Evolutionary conservation across 1,140 invertebrate species (phyloP).

Genomic region (Drosophila lowei): DNA sequence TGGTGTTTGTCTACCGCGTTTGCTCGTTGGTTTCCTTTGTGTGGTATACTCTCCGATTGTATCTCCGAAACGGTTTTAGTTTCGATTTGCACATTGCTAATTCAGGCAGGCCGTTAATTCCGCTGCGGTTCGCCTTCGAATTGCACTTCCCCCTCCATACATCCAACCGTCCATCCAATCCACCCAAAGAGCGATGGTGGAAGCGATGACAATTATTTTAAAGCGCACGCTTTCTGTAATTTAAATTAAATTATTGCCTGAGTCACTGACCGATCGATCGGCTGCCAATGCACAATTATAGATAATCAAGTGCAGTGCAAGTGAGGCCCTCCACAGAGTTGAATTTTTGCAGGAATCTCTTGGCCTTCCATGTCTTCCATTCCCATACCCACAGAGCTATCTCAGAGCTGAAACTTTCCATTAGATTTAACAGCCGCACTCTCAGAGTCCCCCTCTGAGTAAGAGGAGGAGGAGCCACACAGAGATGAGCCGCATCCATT

Average conservation of each 20-base stretch:
- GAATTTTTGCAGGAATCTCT: too few species aligned
- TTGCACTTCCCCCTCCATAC: slow-evolving; percentile 25
- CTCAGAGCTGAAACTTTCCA: slow-evolving; percentile 5
- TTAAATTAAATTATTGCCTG: slow-evolving; percentile 32
- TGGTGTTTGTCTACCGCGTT: slow-evolving; percentile 18
- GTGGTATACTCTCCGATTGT: too few species aligned
- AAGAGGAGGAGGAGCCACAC: too few species aligned
- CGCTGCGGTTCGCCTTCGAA: slow-evolving; percentile 33
- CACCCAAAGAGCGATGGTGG: background rate
- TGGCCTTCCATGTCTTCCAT: too few species aligned
- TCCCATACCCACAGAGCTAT: too few species aligned
- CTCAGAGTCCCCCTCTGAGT: background rate
- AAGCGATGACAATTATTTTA: slow-evolving; percentile 29
- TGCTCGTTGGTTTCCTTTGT: slow-evolving; percentile 3
- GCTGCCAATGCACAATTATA: background rate
- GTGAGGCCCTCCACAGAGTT: too few species aligned
- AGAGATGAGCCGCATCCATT: slow-evolving; percentile 30
- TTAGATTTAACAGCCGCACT: slow-evolving; percentile 1
- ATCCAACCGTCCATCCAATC: too few species aligned
- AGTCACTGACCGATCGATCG: slow-evolving; percentile 1
- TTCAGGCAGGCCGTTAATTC: slow-evolving; percentile 28
- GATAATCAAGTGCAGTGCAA: background rate
- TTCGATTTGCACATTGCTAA: slow-evolving; percentile 43
- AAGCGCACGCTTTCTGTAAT: slow-evolving; percentile 3
- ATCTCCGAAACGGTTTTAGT: slow-evolving; percentile 1